Percentiles rank a stretch among this genome's conserved stretches.
These are phyloP conservation scores for Operophtera brumata DNA, from an alignment of 2,888 invertebrate genomes.

Conservation along the genomic window DNA sequence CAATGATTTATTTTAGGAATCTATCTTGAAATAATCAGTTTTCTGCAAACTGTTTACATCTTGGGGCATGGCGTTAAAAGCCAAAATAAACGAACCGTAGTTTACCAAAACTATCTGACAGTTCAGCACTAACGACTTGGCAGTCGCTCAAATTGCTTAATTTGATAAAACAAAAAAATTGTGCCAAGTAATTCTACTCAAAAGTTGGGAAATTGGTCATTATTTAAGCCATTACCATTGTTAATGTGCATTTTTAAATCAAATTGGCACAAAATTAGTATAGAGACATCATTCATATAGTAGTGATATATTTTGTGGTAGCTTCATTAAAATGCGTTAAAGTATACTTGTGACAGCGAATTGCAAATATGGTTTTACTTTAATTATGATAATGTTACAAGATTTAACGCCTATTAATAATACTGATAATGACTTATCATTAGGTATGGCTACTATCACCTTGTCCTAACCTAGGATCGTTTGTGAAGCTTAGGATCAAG, in stretches of 20 bases:
- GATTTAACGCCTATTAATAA: constrained; percentile 41
- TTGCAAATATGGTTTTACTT: background rate
- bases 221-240: constrained; percentile 5
- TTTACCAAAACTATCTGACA: constrained; percentile 10
- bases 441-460: constrained; percentile 71
- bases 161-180: constrained; percentile 20
- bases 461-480: constrained; percentile 73
- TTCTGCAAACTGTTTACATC: background rate
- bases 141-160: constrained; percentile 28
- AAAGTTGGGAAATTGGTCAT: constrained; percentile 23
- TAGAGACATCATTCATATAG: background rate
- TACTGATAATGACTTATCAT: constrained; percentile 58
- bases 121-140: constrained; percentile 26
- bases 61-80: background rate
- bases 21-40: background rate
- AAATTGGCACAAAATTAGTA: constrained; percentile 8
- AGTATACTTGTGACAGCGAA: background rate
- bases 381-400: constrained; percentile 19
- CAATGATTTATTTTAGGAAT: background rate
- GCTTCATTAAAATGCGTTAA: background rate
- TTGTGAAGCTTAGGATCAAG: constrained; percentile 59
- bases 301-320: no score
- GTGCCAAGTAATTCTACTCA: constrained; percentile 24
- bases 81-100: constrained; percentile 6
- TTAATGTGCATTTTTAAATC: background rate